A percentile compares a stretch with the other conserved stretches of the same genome.
Conservation (phyloP, 2,888 invertebrate genomes). For the Oscheius sp. region DNA sequence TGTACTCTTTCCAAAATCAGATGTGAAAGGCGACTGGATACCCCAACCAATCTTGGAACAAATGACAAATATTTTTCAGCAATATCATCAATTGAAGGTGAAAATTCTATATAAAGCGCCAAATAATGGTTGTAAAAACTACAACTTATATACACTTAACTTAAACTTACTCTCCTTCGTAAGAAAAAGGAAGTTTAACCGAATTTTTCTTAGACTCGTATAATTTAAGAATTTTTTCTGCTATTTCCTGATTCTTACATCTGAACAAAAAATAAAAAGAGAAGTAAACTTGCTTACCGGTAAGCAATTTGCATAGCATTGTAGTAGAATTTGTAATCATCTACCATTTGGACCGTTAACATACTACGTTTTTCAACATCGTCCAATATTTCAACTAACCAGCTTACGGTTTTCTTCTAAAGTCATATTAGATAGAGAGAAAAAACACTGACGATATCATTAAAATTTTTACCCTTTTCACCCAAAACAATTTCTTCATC, state of each 20-base stretch:
- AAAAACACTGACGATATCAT: conserved; percentile 28
- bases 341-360: conserved; percentile 28
- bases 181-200: conserved; percentile 56
- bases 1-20: conserved; percentile 39
- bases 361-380: conserved; percentile 31
- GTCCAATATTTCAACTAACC: conserved; percentile 49
- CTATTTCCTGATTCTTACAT: conserved; percentile 48
- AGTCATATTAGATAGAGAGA: background rate
- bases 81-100: conserved; percentile 40
- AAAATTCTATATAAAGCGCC: conserved; percentile 38
- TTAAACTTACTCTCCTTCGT: conserved; percentile 38
- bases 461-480: conserved; percentile 17
- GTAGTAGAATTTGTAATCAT: conserved; percentile 42
- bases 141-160: conserved; percentile 15
- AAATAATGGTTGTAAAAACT: conserved; percentile 58
- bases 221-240: conserved; percentile 48
- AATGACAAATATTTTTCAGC: conserved; percentile 49
- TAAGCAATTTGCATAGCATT: conserved; percentile 47
- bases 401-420: conserved; percentile 37
- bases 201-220: conserved; percentile 52
- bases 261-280: conserved; percentile 34
- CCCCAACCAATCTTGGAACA: conserved; percentile 61
- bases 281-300: conserved; percentile 14
- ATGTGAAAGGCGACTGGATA: conserved; percentile 38
- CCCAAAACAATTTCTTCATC: conserved; percentile 29